A percentile compares a stretch with the other conserved stretches of the same genome.
Evolutionary conservation across 2,888 invertebrate genomes (phyloP).

Genomic region (Oxystoma pomonae): DNA sequence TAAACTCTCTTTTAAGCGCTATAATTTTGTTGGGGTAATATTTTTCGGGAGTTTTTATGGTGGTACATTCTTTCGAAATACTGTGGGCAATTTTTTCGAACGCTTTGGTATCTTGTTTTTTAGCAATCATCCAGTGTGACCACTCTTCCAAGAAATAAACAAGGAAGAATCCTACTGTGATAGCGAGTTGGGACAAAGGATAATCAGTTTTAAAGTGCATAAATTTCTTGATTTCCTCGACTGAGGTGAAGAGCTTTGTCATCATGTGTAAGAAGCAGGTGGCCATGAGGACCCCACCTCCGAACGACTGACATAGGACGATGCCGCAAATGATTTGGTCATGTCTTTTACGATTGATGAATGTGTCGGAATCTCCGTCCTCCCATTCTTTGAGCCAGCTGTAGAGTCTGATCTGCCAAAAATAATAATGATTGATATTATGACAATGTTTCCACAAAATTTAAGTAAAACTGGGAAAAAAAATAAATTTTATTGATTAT

Average conservation of each 20-base stretch:
- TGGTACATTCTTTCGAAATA: conserved; percentile 2
- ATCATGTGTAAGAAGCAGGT: conserved; percentile 56
- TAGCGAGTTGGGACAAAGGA: conserved; percentile 51
- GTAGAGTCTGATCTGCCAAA: conserved; percentile 43
- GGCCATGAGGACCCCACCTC: conserved; percentile 54
- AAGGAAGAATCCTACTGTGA: conserved; percentile 53
- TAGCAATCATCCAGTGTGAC: conserved; percentile 43
- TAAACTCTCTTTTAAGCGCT: not conserved
- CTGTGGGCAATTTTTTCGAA: conserved; percentile 19
- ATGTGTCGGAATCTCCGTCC: conserved; percentile 30
- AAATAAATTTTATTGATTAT: no score
- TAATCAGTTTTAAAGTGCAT: conserved; percentile 38
- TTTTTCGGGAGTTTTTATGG: not conserved
- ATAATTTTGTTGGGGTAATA: not conserved
- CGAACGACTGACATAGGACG: conserved; percentile 48
- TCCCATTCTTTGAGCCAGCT: conserved; percentile 41
- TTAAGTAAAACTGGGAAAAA: no score
- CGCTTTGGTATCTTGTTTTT: conserved; percentile 14
- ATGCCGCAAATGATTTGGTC: conserved; percentile 39
- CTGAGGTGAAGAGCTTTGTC: conserved; percentile 50
- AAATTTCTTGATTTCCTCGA: conserved; percentile 40
- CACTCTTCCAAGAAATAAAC: conserved; percentile 55
- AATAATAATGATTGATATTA: not conserved
- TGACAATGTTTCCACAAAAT: no score
- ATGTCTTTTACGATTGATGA: conserved; percentile 38